Evolutionary conservation across 2,113 vertebrate genomes (phyloP).

Genomic region (Urocitellus parryii): DNA sequence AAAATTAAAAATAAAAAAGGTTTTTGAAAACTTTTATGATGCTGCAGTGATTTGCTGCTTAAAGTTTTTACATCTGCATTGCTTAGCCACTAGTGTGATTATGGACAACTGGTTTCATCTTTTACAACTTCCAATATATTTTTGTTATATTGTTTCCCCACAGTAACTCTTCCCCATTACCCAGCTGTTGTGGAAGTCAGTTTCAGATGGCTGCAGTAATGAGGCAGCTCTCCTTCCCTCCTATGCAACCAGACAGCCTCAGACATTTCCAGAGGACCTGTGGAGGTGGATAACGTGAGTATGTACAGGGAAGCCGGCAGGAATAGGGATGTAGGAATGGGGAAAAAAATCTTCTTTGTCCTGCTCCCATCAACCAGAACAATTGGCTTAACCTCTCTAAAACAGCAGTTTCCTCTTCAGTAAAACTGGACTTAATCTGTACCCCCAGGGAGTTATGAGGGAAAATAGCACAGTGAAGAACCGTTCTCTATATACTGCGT

Average conservation of each 20-base stretch:
- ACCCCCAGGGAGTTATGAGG: background rate
- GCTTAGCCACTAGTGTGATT: background rate
- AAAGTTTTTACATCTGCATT: background rate
- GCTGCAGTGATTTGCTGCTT: background rate
- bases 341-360: background rate
- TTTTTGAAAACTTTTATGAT: background rate
- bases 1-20: background rate
- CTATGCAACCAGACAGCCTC: background rate
- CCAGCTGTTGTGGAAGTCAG: background rate
- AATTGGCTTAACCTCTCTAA: constrained; percentile 15
- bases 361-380: constrained; percentile 9
- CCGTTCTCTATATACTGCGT: background rate
- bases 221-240: background rate
- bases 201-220: background rate
- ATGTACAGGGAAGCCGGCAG: background rate
- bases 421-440: background rate
- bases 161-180: background rate
- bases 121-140: background rate
- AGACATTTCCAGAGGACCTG: background rate
- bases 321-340: background rate
- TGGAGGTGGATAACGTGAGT: background rate
- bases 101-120: background rate
- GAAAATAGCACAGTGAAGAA: background rate
- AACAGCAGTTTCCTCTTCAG: constrained; percentile 27
- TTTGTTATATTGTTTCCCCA: background rate